Base-by-base conservation (phyloP, 2,797 vertebrate species). In the Tachyglossus aculeatus region DNA sequence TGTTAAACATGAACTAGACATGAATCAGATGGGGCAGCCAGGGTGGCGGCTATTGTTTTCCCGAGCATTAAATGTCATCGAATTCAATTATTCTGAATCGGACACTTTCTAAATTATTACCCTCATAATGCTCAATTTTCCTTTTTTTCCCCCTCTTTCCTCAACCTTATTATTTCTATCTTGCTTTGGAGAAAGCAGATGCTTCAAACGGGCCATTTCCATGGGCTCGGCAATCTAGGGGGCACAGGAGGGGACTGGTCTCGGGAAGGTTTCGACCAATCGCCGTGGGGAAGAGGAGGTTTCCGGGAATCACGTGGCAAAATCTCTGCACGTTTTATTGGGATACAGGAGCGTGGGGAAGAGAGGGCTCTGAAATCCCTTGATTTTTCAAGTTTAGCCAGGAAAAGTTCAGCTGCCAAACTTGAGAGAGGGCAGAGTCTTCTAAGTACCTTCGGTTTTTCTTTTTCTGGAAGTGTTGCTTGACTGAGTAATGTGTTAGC, bases 1-100 rank as follows among this genome's bases (percentile, higher is more conserved):
- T 98, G 97, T 99, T 98, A 97, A 99, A 98, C 97, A 98, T 95
- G 96, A 97, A 96, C 93, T 92, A 96, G 96, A 98, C 97, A 97
- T 94, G 93, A 95, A 96, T 96, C 94, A 93, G 88, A 94, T 94
- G 94, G 94, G 94, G 85, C n/a, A n/a, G 90, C 90, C 92, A 68
- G 90, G 94, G 94, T 94, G 94, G 96, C 94, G 94, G 92, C 96
- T 95, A 95, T 96, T 97, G 95, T 97, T 96, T 98, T 95, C 95
- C 93, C 86, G 93, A 93, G 95, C 94, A 94, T 94, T 93, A 96
- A 98, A 98, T 97, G 96, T 96, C 95, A 96, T 94, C 92, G 93
- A 94, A 96, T 97, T 96, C 94, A 96, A 95, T 97, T 96, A 96
- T 94, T 95, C 93, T 91, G 88, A 90, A 92, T 92, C 92, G 95